A percentile compares a stretch with the other conserved stretches of the same genome.
phyloP scores from a whole-genome alignment of 2,113 vertebrate genomes.

The Melanostigma gelatinosum region DNA sequence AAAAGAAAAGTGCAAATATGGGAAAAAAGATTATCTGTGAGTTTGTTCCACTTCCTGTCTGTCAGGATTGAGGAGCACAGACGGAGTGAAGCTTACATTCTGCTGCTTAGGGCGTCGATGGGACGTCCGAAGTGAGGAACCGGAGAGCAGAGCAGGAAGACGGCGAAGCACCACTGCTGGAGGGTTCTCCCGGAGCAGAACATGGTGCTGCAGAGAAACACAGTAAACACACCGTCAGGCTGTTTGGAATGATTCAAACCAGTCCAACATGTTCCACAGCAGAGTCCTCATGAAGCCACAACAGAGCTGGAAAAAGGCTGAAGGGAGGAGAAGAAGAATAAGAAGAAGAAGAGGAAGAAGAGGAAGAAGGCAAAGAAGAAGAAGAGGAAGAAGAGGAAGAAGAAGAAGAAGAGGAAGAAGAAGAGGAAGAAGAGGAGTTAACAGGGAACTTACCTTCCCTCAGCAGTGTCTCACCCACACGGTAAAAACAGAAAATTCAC shows the following conservation, averaged over 20 bases:
- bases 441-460: constrained; percentile 73
- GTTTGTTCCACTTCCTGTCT: no score
- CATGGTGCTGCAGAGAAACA: constrained; percentile 67
- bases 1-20: neutral
- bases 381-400: neutral
- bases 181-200: constrained; percentile 86
- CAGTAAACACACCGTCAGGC: neutral
- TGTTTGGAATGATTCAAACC: no score
- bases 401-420: neutral
- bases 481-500: constrained; percentile 23
- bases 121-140: constrained; percentile 88
- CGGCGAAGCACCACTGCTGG: constrained; percentile 88
- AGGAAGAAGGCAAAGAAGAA: neutral
- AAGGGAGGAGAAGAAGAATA: neutral
- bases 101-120: constrained; percentile 87
- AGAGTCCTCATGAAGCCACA: neutral
- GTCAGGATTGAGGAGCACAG: neutral
- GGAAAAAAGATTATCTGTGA: neutral
- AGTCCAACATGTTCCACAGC: neutral
- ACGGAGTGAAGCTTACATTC: constrained; percentile 86
- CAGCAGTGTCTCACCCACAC: constrained; percentile 40
- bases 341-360: neutral
- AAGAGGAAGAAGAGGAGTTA: neutral
- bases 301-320: neutral
- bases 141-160: constrained; percentile 91